Evolutionary conservation across 2,888 invertebrate genomes (phyloP), one percentile per base, ranked within the genome.

Genomic region (Altica lythri): DNA sequence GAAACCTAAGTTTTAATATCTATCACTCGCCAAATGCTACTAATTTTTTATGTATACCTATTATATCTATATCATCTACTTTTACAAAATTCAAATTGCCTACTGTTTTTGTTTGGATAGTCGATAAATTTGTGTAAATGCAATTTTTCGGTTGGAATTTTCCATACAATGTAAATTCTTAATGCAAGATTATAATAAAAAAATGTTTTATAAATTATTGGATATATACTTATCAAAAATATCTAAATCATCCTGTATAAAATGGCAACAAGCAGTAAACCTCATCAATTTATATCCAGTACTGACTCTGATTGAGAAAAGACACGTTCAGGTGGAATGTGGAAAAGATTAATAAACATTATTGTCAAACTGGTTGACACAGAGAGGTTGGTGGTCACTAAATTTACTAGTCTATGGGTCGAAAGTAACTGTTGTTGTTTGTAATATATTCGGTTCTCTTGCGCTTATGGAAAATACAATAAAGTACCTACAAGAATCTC

Each of bases 331-430:
- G 12, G 65, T 56, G 61, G 53, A 55, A 54, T 55, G 62, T 60
- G 65, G 69, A 70, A 71, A 71, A 67, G 62, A 66, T 67, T 65
- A 62, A 64, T 66, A 62, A 64, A 63, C 63, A 63, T 65, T 66
- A 66, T 67, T 63, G 63, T 66, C 63, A 65, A 62, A 60, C 57
- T 62, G 59, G 62, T 62, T 59, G 59, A 43, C 43, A 62, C 55
- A 59, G 8, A 57, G 49, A 59, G 60, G 63, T 59, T 64, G 63
- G 62, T 65, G 62, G 65, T 64, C 66, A 65, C 57, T 64, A 62
- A 65, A 65, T 67, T 66, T 64, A 64, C 53, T 61, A 56, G 57
- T 62, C 59, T 61, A 54, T 62, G 55, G 52, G 47, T 45, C 53
- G 45, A 53, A 50, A 53, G 44, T 62, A 61, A 62, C 62, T 59